phyloP scores from a whole-genome alignment of 1,140 invertebrate species.

The Papilio aristodemus region DNA sequence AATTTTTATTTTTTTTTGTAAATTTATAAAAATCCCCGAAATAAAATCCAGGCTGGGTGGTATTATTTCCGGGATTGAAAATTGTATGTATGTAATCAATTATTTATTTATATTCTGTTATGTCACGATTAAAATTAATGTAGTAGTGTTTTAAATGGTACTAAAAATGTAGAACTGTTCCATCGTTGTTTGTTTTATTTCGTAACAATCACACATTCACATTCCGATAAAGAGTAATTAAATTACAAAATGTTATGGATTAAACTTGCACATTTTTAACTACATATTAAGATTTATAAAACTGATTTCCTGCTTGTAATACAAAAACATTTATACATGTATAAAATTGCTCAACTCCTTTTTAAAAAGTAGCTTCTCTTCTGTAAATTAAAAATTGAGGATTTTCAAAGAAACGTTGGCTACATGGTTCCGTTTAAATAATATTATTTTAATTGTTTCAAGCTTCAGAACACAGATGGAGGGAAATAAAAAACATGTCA shows the following conservation, averaged over 20 bases:
- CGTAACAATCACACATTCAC: neutral
- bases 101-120: constrained; percentile 12
- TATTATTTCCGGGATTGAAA: constrained; percentile 47
- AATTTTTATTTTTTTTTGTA: constrained; percentile 36
- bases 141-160: constrained; percentile 37
- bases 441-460: neutral
- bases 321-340: too few relatives aligned
- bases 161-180: constrained; percentile 47
- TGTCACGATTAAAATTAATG: constrained; percentile 35
- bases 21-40: constrained; percentile 37
- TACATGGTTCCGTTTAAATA: too few relatives aligned
- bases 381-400: too few relatives aligned
- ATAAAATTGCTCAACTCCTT: too few relatives aligned
- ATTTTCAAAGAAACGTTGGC: too few relatives aligned
- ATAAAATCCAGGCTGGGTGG: constrained; percentile 64
- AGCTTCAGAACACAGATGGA: neutral
- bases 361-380: too few relatives aligned
- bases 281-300: too few relatives aligned
- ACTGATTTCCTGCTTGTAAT: too few relatives aligned
- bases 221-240: too few relatives aligned
- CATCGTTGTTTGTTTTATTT: constrained; percentile 41
- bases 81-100: constrained; percentile 25
- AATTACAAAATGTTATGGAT: too few relatives aligned
- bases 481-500: neutral
- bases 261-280: too few relatives aligned